These are phyloP conservation scores for Oryctes rhinoceros DNA, from an alignment of 1,140 invertebrate species.

Conservation along the genomic window DNA sequence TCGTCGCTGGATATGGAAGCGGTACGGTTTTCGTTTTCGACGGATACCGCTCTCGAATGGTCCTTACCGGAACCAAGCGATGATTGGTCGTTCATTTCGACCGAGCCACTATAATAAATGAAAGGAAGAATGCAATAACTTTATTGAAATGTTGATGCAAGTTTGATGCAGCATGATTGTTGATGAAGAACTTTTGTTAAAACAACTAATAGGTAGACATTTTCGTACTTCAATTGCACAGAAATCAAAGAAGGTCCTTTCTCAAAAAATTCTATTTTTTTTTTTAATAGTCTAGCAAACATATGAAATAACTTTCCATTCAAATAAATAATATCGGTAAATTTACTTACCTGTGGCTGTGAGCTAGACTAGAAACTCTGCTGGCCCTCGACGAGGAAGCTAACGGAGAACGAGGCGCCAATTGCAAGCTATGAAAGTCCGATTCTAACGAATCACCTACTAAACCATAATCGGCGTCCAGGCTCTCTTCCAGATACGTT, in stretches of 20 bases:
- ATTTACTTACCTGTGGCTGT: conserved; percentile 67
- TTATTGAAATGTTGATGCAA: too few species aligned
- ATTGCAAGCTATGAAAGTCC: conserved; percentile 60
- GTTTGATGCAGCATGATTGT: too few species aligned
- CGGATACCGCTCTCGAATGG: conserved; percentile 62
- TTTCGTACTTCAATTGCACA: too few species aligned
- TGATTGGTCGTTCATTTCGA: conserved; percentile 74
- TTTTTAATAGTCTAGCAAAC: too few species aligned
- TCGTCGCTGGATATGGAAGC: conserved; percentile 66
- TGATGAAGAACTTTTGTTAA: too few species aligned
- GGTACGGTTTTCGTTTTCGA: conserved; percentile 64
- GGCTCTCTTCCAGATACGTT: conserved; percentile 55
- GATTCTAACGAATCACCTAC: conserved; percentile 59
- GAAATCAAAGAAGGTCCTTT: too few species aligned
- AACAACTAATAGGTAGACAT: too few species aligned
- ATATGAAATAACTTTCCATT: too few species aligned
- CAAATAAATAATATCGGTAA: neutral
- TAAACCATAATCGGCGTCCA: conserved; percentile 61
- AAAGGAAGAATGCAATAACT: neutral
- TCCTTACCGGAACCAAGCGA: conserved; percentile 57
- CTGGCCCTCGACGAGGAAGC: conserved; percentile 62
- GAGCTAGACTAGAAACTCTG: conserved; percentile 70
- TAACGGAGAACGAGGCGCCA: conserved; percentile 57
- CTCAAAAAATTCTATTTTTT: too few species aligned
- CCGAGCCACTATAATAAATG: conserved; percentile 69